These are phyloP conservation scores for Gallinago paraguaiae DNA, from an alignment of 2,113 vertebrate species.

Conservation along the genomic window DNA sequence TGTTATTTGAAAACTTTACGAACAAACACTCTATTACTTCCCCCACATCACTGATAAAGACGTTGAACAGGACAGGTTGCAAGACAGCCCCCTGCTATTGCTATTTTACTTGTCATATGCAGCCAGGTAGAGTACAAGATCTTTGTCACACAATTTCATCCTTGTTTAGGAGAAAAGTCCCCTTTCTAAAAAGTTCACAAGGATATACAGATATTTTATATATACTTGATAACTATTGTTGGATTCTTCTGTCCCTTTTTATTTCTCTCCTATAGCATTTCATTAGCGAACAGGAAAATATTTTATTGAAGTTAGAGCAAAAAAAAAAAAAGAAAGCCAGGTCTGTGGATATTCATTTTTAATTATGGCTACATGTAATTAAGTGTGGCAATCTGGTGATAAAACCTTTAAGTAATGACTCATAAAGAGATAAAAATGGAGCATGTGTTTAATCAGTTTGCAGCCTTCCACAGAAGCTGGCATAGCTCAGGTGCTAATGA, in stretches of 20 bases:
- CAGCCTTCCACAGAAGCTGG: conserved; percentile 72
- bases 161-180: background rate
- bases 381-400: conserved; percentile 79
- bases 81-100: background rate
- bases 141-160: background rate
- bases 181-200: background rate
- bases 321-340: conserved; percentile 63
- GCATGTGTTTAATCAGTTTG: conserved; percentile 80
- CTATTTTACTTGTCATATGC: background rate
- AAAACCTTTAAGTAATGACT: conserved; percentile 82
- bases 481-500: conserved; percentile 78
- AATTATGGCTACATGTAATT: conserved; percentile 77
- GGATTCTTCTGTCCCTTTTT: background rate
- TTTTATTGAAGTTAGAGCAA: conserved; percentile 61
- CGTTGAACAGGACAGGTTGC: background rate
- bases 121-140: background rate
- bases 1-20: background rate
- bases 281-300: conserved; percentile 60
- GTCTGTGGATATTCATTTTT: conserved; percentile 71
- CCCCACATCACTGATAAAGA: background rate
- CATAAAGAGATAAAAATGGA: conserved; percentile 80
- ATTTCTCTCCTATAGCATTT: conserved; percentile 15
- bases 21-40: background rate
- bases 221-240: background rate
- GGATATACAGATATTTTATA: background rate